Percentiles rank a stretch among this genome's conserved stretches.
These are phyloP conservation scores for Helicoverpa zea DNA, from an alignment of 1,140 invertebrate genomes.

Conservation along the genomic window DNA sequence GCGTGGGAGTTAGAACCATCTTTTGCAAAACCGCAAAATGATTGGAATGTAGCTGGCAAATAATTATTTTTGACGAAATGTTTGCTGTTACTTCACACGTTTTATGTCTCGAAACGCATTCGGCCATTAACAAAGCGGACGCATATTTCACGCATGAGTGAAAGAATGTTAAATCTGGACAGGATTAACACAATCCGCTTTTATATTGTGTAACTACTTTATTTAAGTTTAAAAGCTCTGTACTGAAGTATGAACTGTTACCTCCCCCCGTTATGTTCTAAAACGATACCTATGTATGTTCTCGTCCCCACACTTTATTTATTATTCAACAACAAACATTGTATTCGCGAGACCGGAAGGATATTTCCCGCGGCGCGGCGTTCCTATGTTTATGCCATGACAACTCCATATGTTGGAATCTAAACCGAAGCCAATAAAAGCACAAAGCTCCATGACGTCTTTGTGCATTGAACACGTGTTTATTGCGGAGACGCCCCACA, in stretches of 20 bases:
- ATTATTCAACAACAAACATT: slow-evolving; percentile 40
- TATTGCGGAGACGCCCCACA: slow-evolving; percentile 47
- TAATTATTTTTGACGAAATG: slow-evolving; percentile 14
- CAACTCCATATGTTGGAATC: slow-evolving; percentile 39
- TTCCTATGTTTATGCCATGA: slow-evolving; percentile 26
- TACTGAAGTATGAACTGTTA: neutral
- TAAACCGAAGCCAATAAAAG: slow-evolving; percentile 45
- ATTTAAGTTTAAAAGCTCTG: neutral
- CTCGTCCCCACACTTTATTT: slow-evolving; percentile 19
- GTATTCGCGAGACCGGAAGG: slow-evolving; percentile 37
- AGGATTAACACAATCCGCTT: neutral
- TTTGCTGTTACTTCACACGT: slow-evolving; percentile 5
- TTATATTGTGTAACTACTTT: neutral
- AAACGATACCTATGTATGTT: slow-evolving; percentile 1
- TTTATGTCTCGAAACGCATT: neutral
- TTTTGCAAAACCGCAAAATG: slow-evolving; percentile 24
- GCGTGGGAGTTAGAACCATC: slow-evolving; percentile 22
- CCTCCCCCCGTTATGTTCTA: neutral
- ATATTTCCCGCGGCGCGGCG: slow-evolving; percentile 35
- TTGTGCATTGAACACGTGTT: slow-evolving; percentile 31
- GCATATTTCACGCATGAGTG: neutral
- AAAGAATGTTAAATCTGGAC: slow-evolving; percentile 19
- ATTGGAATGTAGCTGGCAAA: slow-evolving; percentile 17
- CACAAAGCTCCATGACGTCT: slow-evolving; percentile 50
- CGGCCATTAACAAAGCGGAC: too few species aligned